Evolutionary conservation across 2,113 vertebrate genomes (phyloP).

Genomic region (Nicator chloris): DNA sequence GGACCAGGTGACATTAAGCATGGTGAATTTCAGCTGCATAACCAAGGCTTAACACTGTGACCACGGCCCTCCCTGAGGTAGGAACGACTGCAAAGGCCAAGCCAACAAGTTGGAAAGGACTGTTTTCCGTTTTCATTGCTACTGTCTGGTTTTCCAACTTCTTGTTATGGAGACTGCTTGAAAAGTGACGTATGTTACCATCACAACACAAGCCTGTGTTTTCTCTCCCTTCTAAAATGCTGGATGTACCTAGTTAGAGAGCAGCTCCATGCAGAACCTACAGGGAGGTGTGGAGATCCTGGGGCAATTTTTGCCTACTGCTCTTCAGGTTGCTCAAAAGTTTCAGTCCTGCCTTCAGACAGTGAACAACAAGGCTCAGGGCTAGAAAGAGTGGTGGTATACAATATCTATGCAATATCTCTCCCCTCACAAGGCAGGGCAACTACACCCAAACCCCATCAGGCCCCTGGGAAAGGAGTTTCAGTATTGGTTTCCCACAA

Average conservation of each 20-base stretch:
- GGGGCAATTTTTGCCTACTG: not conserved
- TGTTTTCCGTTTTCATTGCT: not conserved
- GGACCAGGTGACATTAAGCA: conserved; percentile 27
- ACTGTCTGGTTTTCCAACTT: not conserved
- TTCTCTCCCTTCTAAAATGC: not conserved
- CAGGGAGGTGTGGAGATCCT: not conserved
- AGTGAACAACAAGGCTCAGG: not conserved
- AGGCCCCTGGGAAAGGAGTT: not conserved
- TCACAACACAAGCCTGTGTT: not conserved
- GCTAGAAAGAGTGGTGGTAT: not conserved
- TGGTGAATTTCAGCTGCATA: not conserved
- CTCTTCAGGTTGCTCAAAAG: not conserved
- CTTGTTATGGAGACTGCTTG: not conserved
- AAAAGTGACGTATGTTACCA: not conserved
- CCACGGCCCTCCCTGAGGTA: not conserved
- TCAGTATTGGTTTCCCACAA: not conserved
- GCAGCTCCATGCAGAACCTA: not conserved
- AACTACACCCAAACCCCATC: not conserved
- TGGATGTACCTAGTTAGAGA: not conserved
- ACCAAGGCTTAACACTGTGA: not conserved
- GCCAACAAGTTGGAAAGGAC: not conserved
- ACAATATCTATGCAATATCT: not conserved
- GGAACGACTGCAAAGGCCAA: not conserved
- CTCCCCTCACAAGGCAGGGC: not conserved
- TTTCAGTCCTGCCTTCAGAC: not conserved